Evolutionary conservation across 2,888 invertebrate species (phyloP), one percentile per base, ranked within the genome.

Genomic region (Rugalucina vietnamica): DNA sequence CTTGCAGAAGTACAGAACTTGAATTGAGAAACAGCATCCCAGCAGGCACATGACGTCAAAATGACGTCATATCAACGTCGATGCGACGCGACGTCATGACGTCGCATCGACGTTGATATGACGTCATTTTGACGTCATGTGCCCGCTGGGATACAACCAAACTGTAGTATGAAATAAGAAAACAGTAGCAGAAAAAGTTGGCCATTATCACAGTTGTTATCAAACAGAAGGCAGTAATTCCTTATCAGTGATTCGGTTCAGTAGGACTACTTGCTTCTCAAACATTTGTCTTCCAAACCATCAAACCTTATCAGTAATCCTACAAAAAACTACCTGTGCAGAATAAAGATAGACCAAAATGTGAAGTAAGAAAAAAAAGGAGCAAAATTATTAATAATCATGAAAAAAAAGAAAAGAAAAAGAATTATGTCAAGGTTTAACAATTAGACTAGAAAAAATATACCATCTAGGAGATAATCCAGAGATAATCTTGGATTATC

Each of bases 221-320:
- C 60, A 60, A 29, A 27, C 60, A 60, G 60, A 60, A 60, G 29
- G 3, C 27, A 60, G 1, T 60, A 18, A 60, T 60, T 60, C 29
- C 60, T 60, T 27, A 60, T 60, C 60, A 60, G 29, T 60, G 60
- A 27, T 60, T 24, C 29, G 60, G 60, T 60, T 60, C 60, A 60
- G 54, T 54, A n/a, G 14, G 10, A 54, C n/a, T 18, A 18, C 29
- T 60, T 27, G 24, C 18, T 60, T 18, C 29, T 4, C 60, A 24
- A 27, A 8, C 60, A 60, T 60, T 60, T 29, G 2, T 60, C 60
- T 60, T 60, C 5, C 24, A 4, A 27, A 60, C 27, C 29, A 60
- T 27, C 54, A 54, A 43, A 43, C 43, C 43, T 43, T 43, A 43
- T 43, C 43, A 18, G 43, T 12, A 18, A 43, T 43, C 18, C 43